Percentiles rank a stretch among this genome's conserved stretches.
Conservation (phyloP, 2,888 invertebrate species). For the Trissolcus japonicus region DNA sequence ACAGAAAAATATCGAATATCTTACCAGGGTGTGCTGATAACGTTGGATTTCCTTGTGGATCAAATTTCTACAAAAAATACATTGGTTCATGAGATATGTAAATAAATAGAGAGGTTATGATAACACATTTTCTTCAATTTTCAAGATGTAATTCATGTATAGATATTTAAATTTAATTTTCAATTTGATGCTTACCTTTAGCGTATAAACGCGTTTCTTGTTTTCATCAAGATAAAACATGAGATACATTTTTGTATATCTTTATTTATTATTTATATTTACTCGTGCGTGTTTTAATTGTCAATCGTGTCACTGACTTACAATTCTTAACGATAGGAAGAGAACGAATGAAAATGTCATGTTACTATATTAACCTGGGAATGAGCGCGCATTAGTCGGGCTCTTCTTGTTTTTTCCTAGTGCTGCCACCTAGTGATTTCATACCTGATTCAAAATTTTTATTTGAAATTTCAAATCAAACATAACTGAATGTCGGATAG, state of each 20-base stretch:
- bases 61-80: constrained; percentile 83
- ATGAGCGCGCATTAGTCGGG: too few species aligned
- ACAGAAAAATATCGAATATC: constrained; percentile 7
- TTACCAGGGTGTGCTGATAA: constrained; percentile 91
- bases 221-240: constrained; percentile 87
- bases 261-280: not conserved
- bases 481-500: too few species aligned
- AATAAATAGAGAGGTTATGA: not conserved
- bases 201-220: constrained; percentile 89
- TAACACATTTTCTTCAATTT: not conserved
- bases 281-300: too few species aligned
- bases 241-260: constrained; percentile 81
- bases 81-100: not conserved
- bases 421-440: too few species aligned
- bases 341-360: too few species aligned
- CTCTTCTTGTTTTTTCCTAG: too few species aligned
- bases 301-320: too few species aligned
- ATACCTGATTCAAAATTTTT: too few species aligned
- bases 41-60: constrained; percentile 88
- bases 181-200: constrained; percentile 81
- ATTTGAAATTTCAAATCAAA: too few species aligned
- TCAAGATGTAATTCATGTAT: not conserved
- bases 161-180: not conserved
- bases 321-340: too few species aligned
- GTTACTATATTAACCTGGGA: too few species aligned